Evolutionary conservation across 2,797 vertebrate species (phyloP), one percentile per base, ranked within the genome.

Genomic region (Pangasius krempfi): DNA sequence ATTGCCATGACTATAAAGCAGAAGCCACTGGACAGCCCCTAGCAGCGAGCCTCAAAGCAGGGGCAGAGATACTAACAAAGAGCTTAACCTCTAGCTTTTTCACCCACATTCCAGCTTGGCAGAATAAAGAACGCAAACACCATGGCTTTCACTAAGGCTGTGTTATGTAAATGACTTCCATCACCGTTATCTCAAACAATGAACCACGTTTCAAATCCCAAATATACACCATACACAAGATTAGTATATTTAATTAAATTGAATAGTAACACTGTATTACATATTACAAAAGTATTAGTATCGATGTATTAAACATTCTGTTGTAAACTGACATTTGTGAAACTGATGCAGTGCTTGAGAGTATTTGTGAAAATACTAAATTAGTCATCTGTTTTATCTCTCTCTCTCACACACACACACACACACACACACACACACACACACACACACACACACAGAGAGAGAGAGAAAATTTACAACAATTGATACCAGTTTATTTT

Each of bases 21-120:
- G 58, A 88, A 88, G 56, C 54, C 54, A 33, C 50, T 60, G 89
- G 76, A 78, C 16, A 52, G 50, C 76, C 86, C 84, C 62, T 44
- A 14, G 27, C 16, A 13, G 78, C 47, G 66, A 89, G 92, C 93
- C 92, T 95, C 93, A 96, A 94, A 96, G 92, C 86, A 73, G 30
- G 86, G 84, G 90, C 91, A 91, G 93, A 92, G 94, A 94, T 91
- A 90, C 91, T 91, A 93, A 95, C 92, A 95, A 95, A 95, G 93
- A 90, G 90, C 62, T 86, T 94, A 93, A 95, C 95, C 95, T 95
- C 92, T 95, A 93, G 91, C 94, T 92, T 92, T 25, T 90, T 93
- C 93, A 93, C 87, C 89, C 94, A 86, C 94, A 96, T 95, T 95
- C 94, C 94, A 91, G 58, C 93, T 83, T 66, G 50, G 54, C 72